Evolutionary conservation across 2,113 vertebrate genomes (phyloP), one percentile per base, ranked within the genome.

Genomic region (Carettochelys insculpta): DNA sequence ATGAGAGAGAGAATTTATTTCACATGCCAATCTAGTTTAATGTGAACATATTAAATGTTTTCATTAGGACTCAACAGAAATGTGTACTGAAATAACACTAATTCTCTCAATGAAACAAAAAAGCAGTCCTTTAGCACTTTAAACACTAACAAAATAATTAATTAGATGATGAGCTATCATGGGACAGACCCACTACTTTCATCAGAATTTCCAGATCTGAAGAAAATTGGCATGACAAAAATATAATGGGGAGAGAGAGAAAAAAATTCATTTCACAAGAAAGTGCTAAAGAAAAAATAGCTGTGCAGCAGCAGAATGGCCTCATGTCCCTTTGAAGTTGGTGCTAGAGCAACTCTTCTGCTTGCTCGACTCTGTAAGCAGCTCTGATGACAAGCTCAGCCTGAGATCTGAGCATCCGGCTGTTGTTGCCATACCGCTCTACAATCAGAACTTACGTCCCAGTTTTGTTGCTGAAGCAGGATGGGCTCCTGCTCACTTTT

Each of bases 351-450:
- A 34, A 61, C 31, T 61, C 29, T 14, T 61, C 56, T 61, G 56
- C 56, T 61, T 61, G 58, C 58, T 16, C n/a, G 58, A 12, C 29
- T 16, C 31, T n/a, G n/a, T 14, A n/a, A 65, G 31, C 8, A 34
- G 16, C 58, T n/a, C 31, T 8, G 58, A 19, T 65, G 58, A n/a
- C 58, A 85, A 88, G 68, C 92, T 48, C 51, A 87, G 75, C 11
- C 91, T 93, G 85, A 76, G 52, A 95, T 92, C 54, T 93, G 88
- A 88, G 77, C 80, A 90, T 82, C 1, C 0, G 51, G 53, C 87
- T 86, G 22, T 50, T 93, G 65, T 92, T 95, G 75, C 82, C 80
- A 75, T 80, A 80, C 77, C 84, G 90, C 75, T 93, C 83, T 94
- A 83, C 88, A n/a, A 29, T 14, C 58, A 61, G 16, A 34, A 61